Base-by-base conservation (phyloP, 2,888 invertebrate genomes). In the Chalcis sispes region DNA sequence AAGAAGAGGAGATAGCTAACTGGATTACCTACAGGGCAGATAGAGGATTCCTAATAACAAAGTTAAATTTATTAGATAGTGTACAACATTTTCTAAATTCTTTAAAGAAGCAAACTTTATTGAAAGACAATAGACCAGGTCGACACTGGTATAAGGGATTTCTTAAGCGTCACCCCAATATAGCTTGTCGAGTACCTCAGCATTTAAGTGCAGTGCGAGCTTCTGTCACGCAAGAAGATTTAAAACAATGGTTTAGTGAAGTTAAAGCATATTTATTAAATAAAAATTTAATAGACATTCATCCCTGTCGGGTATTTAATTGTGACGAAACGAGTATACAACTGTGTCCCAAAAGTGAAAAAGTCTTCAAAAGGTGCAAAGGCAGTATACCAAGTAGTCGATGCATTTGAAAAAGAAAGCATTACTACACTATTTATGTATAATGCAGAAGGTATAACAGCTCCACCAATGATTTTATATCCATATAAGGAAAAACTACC, bases 281-380 rank as follows among this genome's bases (percentile, higher is more conserved):
- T 42, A 75, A 75, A 56, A 36, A 29, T 25, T 52, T 75, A 42
- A 23, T 29, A 2, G 23, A 56, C 4, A 62, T 69, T 27, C 75
- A 80, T 69, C 77, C 82, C 18, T 62, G 56, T 36, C 32, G 81
- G 40, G 58, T 83, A 15, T 83, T 77, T 40, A 82, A 82, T 71
- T 77, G 76, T 15, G 81, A 80, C 46, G 82, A 82, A 72, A 79
- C 79, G 0, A 78, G 77, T 23, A 79, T 81, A 70, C 48, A 64
- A 18, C 54, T 83, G 29, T 75, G 77, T 75, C 77, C 79, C 8
- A 79, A 80, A 69, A 72, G 74, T 46, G 77, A 79, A 25, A 79
- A 78, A 71, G 79, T 81, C 23, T 42, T 81, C 10, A 77, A 79
- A 69, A 67, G 74, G 74, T 29, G 23, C 52, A 5, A 10, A 52